Evolutionary conservation across 1,140 invertebrate genomes (phyloP), one percentile per base, ranked within the genome.

Genomic region (Ectropis grisescens): DNA sequence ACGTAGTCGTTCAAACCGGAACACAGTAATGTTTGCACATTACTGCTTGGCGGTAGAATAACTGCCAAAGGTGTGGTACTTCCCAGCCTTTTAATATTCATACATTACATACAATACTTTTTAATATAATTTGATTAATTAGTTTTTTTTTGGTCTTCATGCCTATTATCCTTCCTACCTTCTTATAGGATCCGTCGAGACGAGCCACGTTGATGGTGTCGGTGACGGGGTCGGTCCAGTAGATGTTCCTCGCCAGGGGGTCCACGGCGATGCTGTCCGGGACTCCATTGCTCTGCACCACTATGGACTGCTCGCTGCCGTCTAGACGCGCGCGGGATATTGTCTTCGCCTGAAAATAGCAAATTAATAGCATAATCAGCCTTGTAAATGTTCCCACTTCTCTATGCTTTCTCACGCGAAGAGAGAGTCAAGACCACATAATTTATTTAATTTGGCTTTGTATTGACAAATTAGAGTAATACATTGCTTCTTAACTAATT

Each of bases 241-340:
- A 97, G 1, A 98, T 83, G 76, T 98, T 97, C 29, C 93, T 85
- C 0, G 93, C 90, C n/a, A 94, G 82, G 86, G 92, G 95, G 67
- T 98, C 95, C 7, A 97, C 86, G 0, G 94, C 94, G 13, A 97
- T 86, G 1, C 94, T 94, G 68, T 97, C 95, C 0, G 94, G 92
- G 61, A 91, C 89, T 4, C 90, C 86, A 12, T 94, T 89, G 61
- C 94, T 92, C 10, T 89, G 88, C 2, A 98, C 86, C 26, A 98
- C 86, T 38, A 94, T 88, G 28, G 90, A 83, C 54, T 94, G 91
- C 0, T 87, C 87, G 2, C 85, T 87, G 6, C 92, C 92, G 67
- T 93, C 86, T 1, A 92, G 62, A 27, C 84, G 85, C 0, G 90
- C 85, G 23, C 87, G 54, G 1, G 85, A 85, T 57, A 91, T 89